These are phyloP conservation scores for Phthorimaea operculella DNA, from an alignment of 1,140 invertebrate species.

Conservation along the genomic window DNA sequence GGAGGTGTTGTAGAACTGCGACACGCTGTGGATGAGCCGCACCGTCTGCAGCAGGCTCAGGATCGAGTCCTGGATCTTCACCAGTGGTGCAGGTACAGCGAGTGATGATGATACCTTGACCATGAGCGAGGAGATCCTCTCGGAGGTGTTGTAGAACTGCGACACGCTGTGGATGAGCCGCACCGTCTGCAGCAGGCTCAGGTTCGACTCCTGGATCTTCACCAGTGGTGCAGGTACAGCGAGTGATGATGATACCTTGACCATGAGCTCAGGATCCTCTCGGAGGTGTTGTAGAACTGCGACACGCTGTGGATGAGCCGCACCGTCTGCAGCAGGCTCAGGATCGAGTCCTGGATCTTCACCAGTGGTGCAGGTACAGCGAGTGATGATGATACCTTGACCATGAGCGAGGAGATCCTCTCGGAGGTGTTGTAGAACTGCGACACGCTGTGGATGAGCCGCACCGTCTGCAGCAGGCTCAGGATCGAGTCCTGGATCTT, in stretches of 20 bases:
- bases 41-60: too few species aligned
- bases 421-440: too few species aligned
- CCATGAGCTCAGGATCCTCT: slow-evolving; percentile 93
- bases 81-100: too few species aligned
- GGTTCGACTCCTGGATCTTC: slow-evolving; percentile 82
- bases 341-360: slow-evolving; percentile 82
- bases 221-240: slow-evolving; percentile 91
- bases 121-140: slow-evolving; percentile 93
- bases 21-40: too few species aligned
- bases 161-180: slow-evolving; percentile 93
- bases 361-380: slow-evolving; percentile 91
- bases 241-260: slow-evolving; percentile 97
- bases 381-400: too few species aligned
- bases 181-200: slow-evolving; percentile 86
- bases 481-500: too few species aligned
- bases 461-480: too few species aligned
- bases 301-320: slow-evolving; percentile 93
- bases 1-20: too few species aligned
- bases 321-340: slow-evolving; percentile 86
- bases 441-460: too few species aligned
- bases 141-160: slow-evolving; percentile 95
- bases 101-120: slow-evolving; percentile 76
- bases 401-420: too few species aligned
- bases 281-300: slow-evolving; percentile 95
- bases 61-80: too few species aligned